Conservation (phyloP, 2,888 invertebrate genomes). For the Elegia similella region DNA sequence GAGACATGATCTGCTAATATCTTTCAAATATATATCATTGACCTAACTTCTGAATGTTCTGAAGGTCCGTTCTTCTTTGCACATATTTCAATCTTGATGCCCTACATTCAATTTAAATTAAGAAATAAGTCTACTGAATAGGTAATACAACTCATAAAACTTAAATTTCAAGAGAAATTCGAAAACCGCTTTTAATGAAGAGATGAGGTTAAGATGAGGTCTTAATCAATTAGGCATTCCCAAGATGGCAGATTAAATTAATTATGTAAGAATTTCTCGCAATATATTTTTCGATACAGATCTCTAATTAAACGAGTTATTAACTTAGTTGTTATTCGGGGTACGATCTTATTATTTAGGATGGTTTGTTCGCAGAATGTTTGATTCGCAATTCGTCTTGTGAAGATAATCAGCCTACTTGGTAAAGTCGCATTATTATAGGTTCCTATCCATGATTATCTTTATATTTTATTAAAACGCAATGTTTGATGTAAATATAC, state of each 20-base stretch:
- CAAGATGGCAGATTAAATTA: conserved; percentile 2
- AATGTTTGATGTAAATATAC: too few species aligned
- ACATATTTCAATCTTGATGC: too few species aligned
- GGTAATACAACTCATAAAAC: neutral
- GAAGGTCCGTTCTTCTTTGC: too few species aligned
- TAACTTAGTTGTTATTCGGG: neutral
- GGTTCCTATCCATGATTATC: too few species aligned
- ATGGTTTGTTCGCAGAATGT: neutral
- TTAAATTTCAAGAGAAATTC: neutral
- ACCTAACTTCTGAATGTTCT: too few species aligned
- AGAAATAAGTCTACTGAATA: too few species aligned
- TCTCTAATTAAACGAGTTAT: conserved; percentile 1
- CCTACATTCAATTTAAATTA: too few species aligned
- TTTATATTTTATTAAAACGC: too few species aligned
- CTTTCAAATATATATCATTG: too few species aligned
- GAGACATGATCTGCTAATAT: too few species aligned
- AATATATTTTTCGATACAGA: neutral
- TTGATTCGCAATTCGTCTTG: neutral
- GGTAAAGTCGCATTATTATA: too few species aligned
- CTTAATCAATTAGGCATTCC: conserved; percentile 9
- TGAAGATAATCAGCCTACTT: neutral
- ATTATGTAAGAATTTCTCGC: neutral
- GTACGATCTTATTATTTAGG: neutral
- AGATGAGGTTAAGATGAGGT: conserved; percentile 6
- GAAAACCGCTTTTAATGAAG: conserved; percentile 4